Conservation (phyloP, 2,888 invertebrate genomes). For the Tricholauxania praeusta region DNA sequence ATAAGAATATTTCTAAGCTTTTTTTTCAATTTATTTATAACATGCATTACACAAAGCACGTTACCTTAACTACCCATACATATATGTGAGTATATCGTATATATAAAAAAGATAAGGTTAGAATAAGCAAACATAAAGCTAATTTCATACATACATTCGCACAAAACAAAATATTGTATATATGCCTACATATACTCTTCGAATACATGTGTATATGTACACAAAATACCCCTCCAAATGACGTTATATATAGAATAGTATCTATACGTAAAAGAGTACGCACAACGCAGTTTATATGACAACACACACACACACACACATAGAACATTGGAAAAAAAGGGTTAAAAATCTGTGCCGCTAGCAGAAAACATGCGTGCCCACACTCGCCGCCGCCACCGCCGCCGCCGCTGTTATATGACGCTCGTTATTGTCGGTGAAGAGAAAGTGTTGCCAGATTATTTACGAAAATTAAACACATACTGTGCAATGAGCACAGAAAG, state of each 20-base stretch:
- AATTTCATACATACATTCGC: too few species aligned
- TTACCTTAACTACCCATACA: too few species aligned
- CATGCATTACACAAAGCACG: background rate
- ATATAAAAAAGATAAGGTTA: background rate
- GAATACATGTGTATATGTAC: background rate
- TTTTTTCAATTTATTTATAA: background rate
- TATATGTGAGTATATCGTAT: background rate
- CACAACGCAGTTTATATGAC: background rate
- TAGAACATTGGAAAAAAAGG: slow-evolving; percentile 17
- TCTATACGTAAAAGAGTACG: background rate
- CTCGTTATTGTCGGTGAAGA: background rate
- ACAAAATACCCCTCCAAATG: slow-evolving; percentile 4
- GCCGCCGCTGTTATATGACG: background rate
- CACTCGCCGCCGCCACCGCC: background rate
- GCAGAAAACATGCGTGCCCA: slow-evolving; percentile 24
- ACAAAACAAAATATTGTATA: background rate
- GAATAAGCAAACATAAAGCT: background rate
- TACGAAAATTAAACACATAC: background rate
- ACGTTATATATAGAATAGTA: background rate
- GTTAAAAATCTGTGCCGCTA: slow-evolving; percentile 31
- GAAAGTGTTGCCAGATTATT: too few species aligned
- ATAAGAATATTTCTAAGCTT: background rate
- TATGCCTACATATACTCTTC: background rate
- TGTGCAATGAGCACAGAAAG: background rate
- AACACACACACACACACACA: background rate